Base-by-base conservation (phyloP, 1,140 invertebrate genomes). In the Halictus rubicundus region DNA sequence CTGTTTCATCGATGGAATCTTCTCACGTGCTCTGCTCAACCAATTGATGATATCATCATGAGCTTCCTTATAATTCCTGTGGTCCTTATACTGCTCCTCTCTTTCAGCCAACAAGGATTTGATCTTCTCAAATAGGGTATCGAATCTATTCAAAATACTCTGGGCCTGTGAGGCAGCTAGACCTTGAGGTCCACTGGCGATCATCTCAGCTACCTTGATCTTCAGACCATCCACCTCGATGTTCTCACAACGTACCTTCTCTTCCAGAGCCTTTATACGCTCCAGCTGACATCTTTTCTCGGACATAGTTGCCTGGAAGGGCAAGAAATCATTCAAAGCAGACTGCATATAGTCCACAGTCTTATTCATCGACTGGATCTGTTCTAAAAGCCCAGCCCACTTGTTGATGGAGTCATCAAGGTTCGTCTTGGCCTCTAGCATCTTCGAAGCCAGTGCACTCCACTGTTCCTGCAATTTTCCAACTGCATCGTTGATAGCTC, bases 181-280 rank as follows among this genome's bases (percentile, higher is more conserved):
- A 84, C 96, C 96, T 93, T 97, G 96, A 89, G 98, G 96, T 27
- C 97, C 96, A 90, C 96, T 96, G 42, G 96, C 95, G 49, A 98
- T 94, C 95, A 99, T 97, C 93, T 98, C 97, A n/a, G 95, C 94
- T 7, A 97, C 96, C 91, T 98, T 97, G 19, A 95, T 93, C 92
- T 97, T 98, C 32, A 99, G 91, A 73, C 95, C 96, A 83, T 99
- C 98, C 6, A 99, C 97, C 89, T 99, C 98, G 82, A 98, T 96
- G 86, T 98, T 97, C 89, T 99, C 98, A 90, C 97, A 97, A 9
- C 96, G 94, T 6, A 98, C 95, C 92, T 97, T 98, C 90, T 99
- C 97, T 91, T 98, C 97, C 0, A 98, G 94, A 78, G 95, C 95
- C 91, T 98, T 98, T 16, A 98, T 95, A 84, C 96, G 95, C 89